Percentiles rank a stretch among this genome's conserved stretches.
Evolutionary conservation across 2,113 vertebrate species (phyloP).

Genomic region (Cryptotis parvus): DNA sequence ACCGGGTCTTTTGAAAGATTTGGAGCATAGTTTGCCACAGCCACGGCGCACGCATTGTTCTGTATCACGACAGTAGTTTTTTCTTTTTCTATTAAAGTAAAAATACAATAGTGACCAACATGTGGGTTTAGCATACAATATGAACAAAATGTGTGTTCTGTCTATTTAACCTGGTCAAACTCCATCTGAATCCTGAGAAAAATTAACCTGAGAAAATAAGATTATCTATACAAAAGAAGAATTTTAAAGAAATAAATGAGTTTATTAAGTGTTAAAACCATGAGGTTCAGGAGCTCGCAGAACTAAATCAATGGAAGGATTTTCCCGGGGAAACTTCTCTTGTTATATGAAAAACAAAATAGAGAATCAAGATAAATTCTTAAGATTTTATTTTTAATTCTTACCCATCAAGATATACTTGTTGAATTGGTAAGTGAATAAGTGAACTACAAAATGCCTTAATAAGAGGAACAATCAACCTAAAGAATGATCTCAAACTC

Average conservation of each 20-base stretch:
- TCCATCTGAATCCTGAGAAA: slow-evolving; percentile 46
- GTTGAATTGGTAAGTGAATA: background rate
- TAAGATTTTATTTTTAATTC: background rate
- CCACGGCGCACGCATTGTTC: slow-evolving; percentile 98
- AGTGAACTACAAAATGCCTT: slow-evolving; percentile 6
- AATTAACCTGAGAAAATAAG: background rate
- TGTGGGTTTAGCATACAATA: background rate
- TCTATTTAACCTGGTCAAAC: background rate
- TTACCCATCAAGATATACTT: background rate
- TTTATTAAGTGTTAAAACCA: background rate
- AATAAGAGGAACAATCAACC: background rate
- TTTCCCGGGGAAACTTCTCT: background rate
- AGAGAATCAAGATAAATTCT: background rate
- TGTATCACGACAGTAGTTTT: slow-evolving; percentile 96
- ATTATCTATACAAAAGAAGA: background rate
- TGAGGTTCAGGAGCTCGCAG: background rate
- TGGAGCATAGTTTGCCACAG: slow-evolving; percentile 98
- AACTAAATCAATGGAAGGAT: background rate
- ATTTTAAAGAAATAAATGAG: background rate
- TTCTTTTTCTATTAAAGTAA: slow-evolving; percentile 94
- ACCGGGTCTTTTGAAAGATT: slow-evolving; percentile 97
- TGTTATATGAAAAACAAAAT: background rate
- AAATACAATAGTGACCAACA: slow-evolving; percentile 79
- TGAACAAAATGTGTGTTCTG: slow-evolving; percentile 35
- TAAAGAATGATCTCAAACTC: background rate